Evolutionary conservation across 2,797 vertebrate genomes (phyloP).

Genomic region (Dendrocincla fuliginosa): DNA sequence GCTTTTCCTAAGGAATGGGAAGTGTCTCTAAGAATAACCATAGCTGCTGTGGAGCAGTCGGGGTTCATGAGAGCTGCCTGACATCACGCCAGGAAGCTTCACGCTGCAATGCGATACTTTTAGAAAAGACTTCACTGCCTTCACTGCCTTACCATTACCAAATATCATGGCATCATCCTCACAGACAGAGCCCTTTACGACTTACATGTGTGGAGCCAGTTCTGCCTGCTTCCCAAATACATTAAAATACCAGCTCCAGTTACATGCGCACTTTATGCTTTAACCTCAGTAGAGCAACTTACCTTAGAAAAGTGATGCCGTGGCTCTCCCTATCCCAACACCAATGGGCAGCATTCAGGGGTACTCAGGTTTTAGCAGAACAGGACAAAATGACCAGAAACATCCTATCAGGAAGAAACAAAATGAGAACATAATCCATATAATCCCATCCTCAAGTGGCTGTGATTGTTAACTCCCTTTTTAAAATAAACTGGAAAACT

Average conservation of each 20-base stretch:
- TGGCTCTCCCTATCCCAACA: neutral
- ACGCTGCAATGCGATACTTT: neutral
- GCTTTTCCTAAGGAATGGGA: conserved; percentile 47
- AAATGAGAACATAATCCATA: neutral
- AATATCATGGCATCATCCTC: neutral
- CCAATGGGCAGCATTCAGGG: neutral
- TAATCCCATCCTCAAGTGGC: neutral
- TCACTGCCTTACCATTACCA: neutral
- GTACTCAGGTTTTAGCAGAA: neutral
- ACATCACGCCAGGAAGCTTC: conserved; percentile 19
- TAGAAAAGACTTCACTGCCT: neutral
- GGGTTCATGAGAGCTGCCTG: conserved; percentile 12
- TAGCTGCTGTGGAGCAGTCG: neutral
- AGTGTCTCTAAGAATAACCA: conserved; percentile 30
- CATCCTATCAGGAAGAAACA: neutral
- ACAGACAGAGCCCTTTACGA: neutral
- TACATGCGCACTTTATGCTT: neutral
- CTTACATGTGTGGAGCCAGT: neutral
- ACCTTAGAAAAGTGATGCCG: neutral
- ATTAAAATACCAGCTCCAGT: neutral
- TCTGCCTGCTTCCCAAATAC: neutral
- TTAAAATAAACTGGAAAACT: neutral
- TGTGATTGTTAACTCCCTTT: neutral
- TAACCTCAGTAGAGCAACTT: neutral
- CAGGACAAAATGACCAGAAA: neutral